Evolutionary conservation across 2,888 invertebrate species (phyloP).

Genomic region (Caenorhabditis drosophilae): DNA sequence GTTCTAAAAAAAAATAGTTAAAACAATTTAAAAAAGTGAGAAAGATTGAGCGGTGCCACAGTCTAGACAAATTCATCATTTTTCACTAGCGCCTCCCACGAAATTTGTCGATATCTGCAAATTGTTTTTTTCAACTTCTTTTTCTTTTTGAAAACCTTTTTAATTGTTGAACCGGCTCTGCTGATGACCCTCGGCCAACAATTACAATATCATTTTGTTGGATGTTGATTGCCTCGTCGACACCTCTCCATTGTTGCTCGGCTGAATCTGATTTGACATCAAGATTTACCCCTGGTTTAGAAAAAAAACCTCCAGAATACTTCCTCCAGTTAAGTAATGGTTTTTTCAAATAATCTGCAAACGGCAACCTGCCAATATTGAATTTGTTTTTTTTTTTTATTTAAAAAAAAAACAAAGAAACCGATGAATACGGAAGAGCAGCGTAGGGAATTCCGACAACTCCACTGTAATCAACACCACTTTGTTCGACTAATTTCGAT

Average conservation of each 20-base stretch:
- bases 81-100: no score
- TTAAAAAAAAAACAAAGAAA: conserved; percentile 68
- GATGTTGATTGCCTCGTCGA: conserved; percentile 79
- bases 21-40: no score
- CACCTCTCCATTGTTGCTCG: conserved; percentile 87
- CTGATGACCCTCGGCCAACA: conserved; percentile 79
- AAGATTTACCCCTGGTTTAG: conserved; percentile 79
- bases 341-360: conserved; percentile 68
- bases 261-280: conserved; percentile 78
- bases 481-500: conserved; percentile 72
- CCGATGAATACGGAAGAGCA: conserved; percentile 89
- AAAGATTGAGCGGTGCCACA: no score
- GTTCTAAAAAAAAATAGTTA: no score
- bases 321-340: conserved; percentile 80
- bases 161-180: conserved; percentile 77
- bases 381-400: background rate
- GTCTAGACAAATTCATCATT: no score
- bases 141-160: no score
- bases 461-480: conserved; percentile 57
- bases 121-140: no score
- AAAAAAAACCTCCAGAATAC: conserved; percentile 78
- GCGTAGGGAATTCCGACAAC: conserved; percentile 82
- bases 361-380: conserved; percentile 54
- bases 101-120: conserved; percentile 74
- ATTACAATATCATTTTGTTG: conserved; percentile 90